These are phyloP conservation scores for Polypterus senegalus DNA, from an alignment of 2,113 vertebrate genomes.

Conservation along the genomic window DNA sequence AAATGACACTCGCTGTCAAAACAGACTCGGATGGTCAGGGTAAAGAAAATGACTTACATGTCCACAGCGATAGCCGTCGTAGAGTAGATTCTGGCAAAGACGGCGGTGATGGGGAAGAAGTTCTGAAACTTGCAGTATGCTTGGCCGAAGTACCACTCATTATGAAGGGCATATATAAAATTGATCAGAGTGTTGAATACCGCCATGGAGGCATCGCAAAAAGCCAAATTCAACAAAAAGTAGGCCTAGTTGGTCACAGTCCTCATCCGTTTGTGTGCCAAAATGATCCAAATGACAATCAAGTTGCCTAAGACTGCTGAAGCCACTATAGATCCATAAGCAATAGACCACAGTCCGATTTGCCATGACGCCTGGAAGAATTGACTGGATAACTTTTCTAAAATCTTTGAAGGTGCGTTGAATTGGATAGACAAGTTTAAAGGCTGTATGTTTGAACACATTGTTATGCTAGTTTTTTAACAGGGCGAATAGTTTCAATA, in stretches of 20 bases:
- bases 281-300: conserved; percentile 91
- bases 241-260: conserved; percentile 95
- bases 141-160: conserved; percentile 92
- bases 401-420: conserved; percentile 41
- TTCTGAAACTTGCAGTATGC: conserved; percentile 95
- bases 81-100: conserved; percentile 97
- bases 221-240: conserved; percentile 85
- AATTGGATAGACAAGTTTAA: no score
- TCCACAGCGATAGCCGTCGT: conserved; percentile 95
- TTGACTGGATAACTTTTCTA: conserved; percentile 64
- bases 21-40: no score
- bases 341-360: conserved; percentile 83
- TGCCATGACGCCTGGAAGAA: conserved; percentile 88
- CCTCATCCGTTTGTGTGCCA: conserved; percentile 92
- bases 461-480: no score
- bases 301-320: conserved; percentile 88
- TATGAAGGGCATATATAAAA: conserved; percentile 81
- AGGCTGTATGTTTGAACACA: no score
- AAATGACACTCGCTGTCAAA: no score
- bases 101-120: conserved; percentile 91
- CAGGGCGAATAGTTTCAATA: no score
- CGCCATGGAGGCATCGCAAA: conserved; percentile 89
- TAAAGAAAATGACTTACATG: no score
- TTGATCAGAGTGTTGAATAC: conserved; percentile 90
- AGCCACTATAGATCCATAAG: conserved; percentile 73